phyloP scores from a whole-genome alignment of 2,888 invertebrate species.

The Epiblema foenella region DNA sequence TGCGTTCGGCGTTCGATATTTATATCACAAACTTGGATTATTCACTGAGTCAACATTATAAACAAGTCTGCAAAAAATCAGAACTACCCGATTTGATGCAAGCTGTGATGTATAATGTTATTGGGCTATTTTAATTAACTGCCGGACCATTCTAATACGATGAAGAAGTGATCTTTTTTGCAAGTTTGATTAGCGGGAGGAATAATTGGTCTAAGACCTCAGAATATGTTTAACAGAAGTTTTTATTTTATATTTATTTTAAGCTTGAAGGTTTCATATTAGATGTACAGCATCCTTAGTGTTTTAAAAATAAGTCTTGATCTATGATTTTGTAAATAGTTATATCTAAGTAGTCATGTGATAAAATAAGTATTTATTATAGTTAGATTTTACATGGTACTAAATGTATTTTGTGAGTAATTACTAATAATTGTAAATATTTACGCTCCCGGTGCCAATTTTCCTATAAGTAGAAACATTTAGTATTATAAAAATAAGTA shows the following conservation, averaged over 20 bases:
- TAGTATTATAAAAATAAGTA: constrained; percentile 18
- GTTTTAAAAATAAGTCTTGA: constrained; percentile 27
- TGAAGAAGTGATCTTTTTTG: constrained; percentile 6
- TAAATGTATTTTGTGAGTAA: constrained; percentile 55
- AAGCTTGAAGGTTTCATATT: not conserved
- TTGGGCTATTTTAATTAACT: no score
- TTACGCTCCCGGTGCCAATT: constrained; percentile 70
- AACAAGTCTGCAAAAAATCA: no score
- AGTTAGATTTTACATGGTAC: constrained; percentile 68
- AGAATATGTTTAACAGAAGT: not conserved
- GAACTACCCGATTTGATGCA: no score
- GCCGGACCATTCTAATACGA: not conserved
- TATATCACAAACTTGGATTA: no score
- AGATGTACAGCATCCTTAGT: constrained; percentile 27
- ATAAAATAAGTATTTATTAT: constrained; percentile 77
- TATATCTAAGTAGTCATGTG: constrained; percentile 70
- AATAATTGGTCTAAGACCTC: constrained; percentile 12
- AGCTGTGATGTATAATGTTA: no score
- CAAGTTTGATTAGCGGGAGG: not conserved
- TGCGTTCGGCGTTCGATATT: no score
- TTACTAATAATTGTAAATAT: constrained; percentile 46
- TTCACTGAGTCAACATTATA: no score
- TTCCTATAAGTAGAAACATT: constrained; percentile 55
- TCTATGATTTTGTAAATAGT: constrained; percentile 60
- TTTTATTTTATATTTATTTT: constrained; percentile 18